Conservation (phyloP, 2,888 invertebrate species). For the Nymphalis c-album region DNA sequence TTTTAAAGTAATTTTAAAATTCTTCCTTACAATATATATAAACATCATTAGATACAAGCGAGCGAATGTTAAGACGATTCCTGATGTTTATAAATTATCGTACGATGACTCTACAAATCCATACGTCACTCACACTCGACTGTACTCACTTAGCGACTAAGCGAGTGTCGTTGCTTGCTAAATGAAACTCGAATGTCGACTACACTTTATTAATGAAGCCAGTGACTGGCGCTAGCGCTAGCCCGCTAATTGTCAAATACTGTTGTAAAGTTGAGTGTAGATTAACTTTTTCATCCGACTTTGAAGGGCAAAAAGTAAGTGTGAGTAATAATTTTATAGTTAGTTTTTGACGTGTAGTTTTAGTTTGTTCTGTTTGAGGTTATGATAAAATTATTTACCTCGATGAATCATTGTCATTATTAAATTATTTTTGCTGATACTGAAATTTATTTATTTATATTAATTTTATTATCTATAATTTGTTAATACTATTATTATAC, state of each 20-base stretch:
- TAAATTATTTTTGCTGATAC: too few relatives aligned
- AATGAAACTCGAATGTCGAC: conserved; percentile 53
- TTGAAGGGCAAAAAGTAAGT: too few relatives aligned
- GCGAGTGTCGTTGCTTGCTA: conserved; percentile 38
- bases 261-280: conserved; percentile 18
- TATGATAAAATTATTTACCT: too few relatives aligned
- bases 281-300: too few relatives aligned
- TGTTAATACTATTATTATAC: too few relatives aligned
- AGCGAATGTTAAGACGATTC: conserved; percentile 1
- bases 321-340: too few relatives aligned
- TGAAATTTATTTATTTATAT: too few relatives aligned
- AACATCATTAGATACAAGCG: not conserved
- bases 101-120: conserved; percentile 34
- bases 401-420: too few relatives aligned
- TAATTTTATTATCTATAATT: too few relatives aligned
- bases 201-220: conserved; percentile 55
- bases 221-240: conserved; percentile 53
- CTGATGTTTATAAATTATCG: conserved; percentile 33
- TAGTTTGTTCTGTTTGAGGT: too few relatives aligned
- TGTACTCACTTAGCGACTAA: conserved; percentile 29
- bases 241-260: conserved; percentile 54
- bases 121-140: conserved; percentile 30
- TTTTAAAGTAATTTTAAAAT: not conserved
- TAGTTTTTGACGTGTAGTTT: too few relatives aligned
- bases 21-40: not conserved